phyloP scores from a whole-genome alignment of 2,888 invertebrate genomes.

The Stenolophus ochropezus region DNA sequence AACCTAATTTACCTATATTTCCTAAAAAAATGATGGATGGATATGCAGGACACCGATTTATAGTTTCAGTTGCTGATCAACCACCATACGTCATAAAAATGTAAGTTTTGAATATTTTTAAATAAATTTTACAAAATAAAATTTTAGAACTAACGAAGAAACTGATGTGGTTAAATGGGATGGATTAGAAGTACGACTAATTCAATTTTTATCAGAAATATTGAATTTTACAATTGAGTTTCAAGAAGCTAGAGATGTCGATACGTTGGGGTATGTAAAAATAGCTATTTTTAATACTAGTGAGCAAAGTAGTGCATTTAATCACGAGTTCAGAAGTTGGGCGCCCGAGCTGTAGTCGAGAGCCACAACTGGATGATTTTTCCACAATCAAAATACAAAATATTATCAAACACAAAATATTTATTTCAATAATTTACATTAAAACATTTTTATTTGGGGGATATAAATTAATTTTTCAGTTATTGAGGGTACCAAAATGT shows the following conservation, averaged over 20 bases:
- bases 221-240: conserved; percentile 85
- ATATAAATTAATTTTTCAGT: too few relatives aligned
- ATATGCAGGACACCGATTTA: conserved; percentile 85
- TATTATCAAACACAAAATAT: too few relatives aligned
- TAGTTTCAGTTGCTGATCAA: conserved; percentile 81
- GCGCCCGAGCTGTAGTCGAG: too few relatives aligned
- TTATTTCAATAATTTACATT: too few relatives aligned
- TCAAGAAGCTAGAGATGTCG: conserved; percentile 75
- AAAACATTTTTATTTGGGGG: too few relatives aligned
- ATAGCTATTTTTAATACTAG: conserved; percentile 16
- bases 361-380: too few relatives aligned
- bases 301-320: too few relatives aligned
- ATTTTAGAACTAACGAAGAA: conserved; percentile 65
- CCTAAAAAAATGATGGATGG: conserved; percentile 81
- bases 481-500: too few relatives aligned
- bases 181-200: conserved; percentile 83
- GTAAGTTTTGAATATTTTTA: conserved; percentile 71
- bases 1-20: conserved; percentile 79
- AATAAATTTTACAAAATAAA: conserved; percentile 45
- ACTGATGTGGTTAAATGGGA: conserved; percentile 80
- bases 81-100: conserved; percentile 84
- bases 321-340: too few relatives aligned
- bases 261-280: conserved; percentile 72
- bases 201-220: conserved; percentile 77
- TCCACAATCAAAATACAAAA: too few relatives aligned